A percentile compares a stretch with the other conserved stretches of the same genome.
Conservation (phyloP, 2,797 vertebrate genomes). For the Peromyscus melanophrys region DNA sequence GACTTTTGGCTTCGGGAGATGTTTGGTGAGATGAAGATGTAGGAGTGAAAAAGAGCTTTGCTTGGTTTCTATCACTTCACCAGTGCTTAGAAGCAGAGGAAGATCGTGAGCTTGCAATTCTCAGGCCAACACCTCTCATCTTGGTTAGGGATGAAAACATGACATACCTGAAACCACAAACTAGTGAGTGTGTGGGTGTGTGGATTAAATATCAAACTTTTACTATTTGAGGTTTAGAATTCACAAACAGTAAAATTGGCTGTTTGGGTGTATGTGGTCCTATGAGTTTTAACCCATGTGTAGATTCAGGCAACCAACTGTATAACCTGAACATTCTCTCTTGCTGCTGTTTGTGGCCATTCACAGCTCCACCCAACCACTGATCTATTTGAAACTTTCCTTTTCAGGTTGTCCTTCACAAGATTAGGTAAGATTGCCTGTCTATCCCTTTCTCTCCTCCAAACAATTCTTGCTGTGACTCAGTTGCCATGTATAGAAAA, state of each 20-base stretch:
- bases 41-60: neutral
- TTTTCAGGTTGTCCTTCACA: neutral
- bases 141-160: neutral
- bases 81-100: neutral
- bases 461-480: neutral
- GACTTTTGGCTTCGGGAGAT: neutral
- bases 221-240: no score
- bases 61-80: accelerated
- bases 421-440: neutral
- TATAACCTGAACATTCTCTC: neutral
- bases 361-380: accelerated
- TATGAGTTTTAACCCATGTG: neutral
- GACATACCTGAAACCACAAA: accelerated
- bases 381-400: neutral
- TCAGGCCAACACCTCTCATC: neutral
- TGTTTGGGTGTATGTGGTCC: no score
- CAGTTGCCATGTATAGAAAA: neutral
- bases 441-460: neutral
- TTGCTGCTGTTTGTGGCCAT: no score
- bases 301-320: neutral
- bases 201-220: neutral
- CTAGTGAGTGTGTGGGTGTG: accelerated
- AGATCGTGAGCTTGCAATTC: neutral
- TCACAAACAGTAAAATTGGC: neutral
- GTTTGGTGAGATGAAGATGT: neutral